These are phyloP conservation scores for Lytechinus variegatus DNA, from an alignment of 35 echinoderm and acorn worm genomes.

Conservation along the genomic window DNA sequence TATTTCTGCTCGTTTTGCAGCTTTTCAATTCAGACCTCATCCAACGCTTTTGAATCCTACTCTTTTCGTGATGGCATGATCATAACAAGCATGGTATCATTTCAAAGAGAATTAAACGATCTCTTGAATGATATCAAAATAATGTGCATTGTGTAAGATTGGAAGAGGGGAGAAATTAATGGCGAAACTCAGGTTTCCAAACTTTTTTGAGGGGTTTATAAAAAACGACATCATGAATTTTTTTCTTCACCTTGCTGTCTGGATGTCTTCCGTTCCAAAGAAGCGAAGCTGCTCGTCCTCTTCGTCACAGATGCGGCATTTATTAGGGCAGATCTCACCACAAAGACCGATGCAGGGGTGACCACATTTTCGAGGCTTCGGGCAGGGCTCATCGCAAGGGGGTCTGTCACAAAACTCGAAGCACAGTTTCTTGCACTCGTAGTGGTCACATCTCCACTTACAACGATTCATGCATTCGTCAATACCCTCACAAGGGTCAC, in stretches of 20 bases:
- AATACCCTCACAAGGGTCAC: conserved; percentile 57
- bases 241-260: conserved; percentile 39
- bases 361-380: conserved; percentile 29
- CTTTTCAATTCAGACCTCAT: too few species aligned
- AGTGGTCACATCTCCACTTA: conserved; percentile 66
- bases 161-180: too few species aligned
- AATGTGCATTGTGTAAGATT: background rate
- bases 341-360: conserved; percentile 75
- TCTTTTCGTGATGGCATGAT: too few species aligned
- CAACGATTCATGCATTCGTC: conserved; percentile 64
- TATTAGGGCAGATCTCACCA: conserved; percentile 72
- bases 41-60: too few species aligned
- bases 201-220: background rate
- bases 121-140: too few species aligned
- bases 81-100: too few species aligned
- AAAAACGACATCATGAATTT: background rate
- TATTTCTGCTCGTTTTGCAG: too few species aligned
- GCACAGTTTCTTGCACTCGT: conserved; percentile 56
- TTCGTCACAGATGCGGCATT: conserved; percentile 68
- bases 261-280: conserved; percentile 70
- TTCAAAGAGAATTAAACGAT: too few species aligned
- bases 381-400: conserved; percentile 58
- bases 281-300: conserved; percentile 55
- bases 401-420: conserved; percentile 63
- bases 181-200: too few species aligned